Base-by-base conservation (phyloP, 2,888 invertebrate genomes). In the Carcina quercana region DNA sequence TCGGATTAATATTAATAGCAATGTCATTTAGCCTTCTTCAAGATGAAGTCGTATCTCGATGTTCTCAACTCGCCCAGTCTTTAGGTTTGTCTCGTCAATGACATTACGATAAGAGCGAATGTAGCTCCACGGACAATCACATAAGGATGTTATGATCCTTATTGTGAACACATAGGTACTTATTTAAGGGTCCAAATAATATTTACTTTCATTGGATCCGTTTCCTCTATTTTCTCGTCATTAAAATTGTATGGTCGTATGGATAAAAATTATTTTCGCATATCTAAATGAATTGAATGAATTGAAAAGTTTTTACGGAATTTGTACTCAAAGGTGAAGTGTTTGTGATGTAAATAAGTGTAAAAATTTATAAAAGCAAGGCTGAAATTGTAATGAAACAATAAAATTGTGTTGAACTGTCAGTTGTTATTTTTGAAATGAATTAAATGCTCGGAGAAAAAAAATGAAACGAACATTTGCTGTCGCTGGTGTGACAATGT, bases 1-100 rank as follows among this genome's bases (percentile, higher is more conserved):
- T 93, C 38, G 94, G 94, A 15, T 84, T 94, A 8, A 90, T 93
- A 37, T 80, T 94, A 35, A 91, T 94, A 53, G 93, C 94, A 6
- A 94, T 93, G 92, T 91, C 93, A 33, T 93, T 94, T 57, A 93
- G 91, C 67, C 85, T 94, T 37, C 86, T 94, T 35, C 94, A 94
- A 62, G 93, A 93, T 47, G 93, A 93, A 60, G 88, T 94, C 2
- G 87, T 91, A 38, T 85, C 89, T 50, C 88, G 89, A 59, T 92
- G 91, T 75, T 88, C 89, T 50, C 89, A 90, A 45, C 73, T 91
- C 57, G 92, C 92, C 8, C 86, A 88, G 43, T 87, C 86, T 60
- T 78, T 92, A 53, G 91, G 92, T 38, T 73, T 92, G 29, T 80
- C 89, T 37, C 86, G 86, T 42, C 88, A 89, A 82, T 83, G 83